Evolutionary conservation across 2,797 vertebrate species (phyloP).

Genomic region (Megalops cyprinoides): DNA sequence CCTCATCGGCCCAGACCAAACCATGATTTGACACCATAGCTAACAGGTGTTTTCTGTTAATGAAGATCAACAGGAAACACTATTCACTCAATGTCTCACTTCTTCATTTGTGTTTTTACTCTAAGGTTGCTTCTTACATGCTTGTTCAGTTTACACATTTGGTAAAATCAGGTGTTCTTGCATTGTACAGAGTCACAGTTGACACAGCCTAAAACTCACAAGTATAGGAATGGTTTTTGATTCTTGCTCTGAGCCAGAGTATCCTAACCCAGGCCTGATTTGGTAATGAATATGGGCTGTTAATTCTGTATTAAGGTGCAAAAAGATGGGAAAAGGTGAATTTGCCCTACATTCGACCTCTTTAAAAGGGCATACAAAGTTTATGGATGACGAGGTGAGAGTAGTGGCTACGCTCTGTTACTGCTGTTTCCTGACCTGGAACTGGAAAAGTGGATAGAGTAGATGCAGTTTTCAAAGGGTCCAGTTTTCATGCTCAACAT

Average conservation of each 20-base stretch:
- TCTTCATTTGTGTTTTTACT: background rate
- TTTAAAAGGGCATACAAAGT: too few species aligned
- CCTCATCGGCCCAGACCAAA: too few species aligned
- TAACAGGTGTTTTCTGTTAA: too few species aligned
- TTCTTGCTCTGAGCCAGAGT: background rate
- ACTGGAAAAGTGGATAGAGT: background rate
- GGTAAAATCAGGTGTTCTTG: background rate
- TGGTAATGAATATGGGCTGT: background rate
- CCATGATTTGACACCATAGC: too few species aligned
- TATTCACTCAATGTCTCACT: too few species aligned
- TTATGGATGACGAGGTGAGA: too few species aligned
- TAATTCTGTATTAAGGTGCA: too few species aligned
- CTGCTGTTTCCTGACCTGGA: background rate
- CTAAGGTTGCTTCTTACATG: background rate
- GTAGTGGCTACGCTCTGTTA: background rate
- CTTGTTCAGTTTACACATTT: background rate
- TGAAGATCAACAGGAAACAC: too few species aligned
- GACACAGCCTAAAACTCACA: background rate
- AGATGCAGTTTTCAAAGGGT: background rate
- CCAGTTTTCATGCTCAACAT: background rate
- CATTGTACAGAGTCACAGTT: background rate
- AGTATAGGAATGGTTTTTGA: background rate
- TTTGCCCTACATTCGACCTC: too few species aligned
- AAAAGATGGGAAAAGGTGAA: too few species aligned
- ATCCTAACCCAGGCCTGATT: background rate